Evolutionary conservation across 2,113 vertebrate species (phyloP).

Genomic region (Psittacara wagleri): DNA sequence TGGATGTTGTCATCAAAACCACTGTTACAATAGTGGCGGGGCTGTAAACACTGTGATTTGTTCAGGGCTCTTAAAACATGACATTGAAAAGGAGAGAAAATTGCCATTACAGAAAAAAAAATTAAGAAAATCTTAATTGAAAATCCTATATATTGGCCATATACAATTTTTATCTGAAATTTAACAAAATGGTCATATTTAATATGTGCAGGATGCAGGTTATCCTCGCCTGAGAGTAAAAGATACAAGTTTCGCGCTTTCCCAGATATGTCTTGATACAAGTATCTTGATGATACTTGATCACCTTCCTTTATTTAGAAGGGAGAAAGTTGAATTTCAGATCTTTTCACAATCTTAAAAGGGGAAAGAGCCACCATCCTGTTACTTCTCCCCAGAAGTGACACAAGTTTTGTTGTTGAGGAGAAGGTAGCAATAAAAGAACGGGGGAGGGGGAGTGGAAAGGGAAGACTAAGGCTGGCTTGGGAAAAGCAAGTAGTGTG

Average conservation of each 20-base stretch:
- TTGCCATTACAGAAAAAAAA: background rate
- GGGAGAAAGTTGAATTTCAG: background rate
- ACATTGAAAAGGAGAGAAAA: background rate
- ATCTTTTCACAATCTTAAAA: background rate
- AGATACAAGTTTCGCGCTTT: background rate
- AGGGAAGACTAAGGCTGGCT: background rate
- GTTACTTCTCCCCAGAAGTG: background rate
- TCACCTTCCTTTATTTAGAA: background rate
- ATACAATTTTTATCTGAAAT: background rate
- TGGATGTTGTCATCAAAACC: background rate
- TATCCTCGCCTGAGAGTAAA: background rate
- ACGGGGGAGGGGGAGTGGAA: background rate
- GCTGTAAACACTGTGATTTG: background rate
- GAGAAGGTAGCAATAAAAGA: background rate
- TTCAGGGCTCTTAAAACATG: background rate
- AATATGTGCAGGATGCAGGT: background rate
- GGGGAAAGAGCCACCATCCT: background rate
- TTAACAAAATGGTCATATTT: background rate
- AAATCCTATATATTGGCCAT: accelerated
- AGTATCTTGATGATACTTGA: background rate
- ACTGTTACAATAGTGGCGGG: background rate
- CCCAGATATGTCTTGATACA: background rate
- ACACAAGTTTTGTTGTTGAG: background rate
- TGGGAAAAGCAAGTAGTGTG: background rate
- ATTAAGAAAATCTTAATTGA: background rate